A percentile compares a stretch with the other conserved stretches of the same genome.
Conservation (phyloP, 2,113 vertebrate species). For the Semicossyphus pulcher region DNA sequence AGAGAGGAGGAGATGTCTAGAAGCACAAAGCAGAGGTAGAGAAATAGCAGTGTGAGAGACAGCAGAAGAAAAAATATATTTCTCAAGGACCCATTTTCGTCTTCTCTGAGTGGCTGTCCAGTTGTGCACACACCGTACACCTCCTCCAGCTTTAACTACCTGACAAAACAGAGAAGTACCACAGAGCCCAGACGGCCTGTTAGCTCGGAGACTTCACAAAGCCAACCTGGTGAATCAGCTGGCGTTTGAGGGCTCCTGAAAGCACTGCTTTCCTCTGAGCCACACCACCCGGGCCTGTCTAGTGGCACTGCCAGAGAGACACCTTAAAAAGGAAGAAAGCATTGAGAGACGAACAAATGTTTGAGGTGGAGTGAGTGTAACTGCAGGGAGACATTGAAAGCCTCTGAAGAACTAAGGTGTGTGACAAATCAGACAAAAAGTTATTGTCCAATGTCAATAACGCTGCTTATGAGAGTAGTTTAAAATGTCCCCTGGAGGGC, state of each 20-base stretch:
- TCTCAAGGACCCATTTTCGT: conserved; percentile 21
- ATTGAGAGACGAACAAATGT: conserved; percentile 5
- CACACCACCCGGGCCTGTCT: conserved; percentile 37
- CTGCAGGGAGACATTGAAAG: not conserved
- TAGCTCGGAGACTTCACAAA: conserved; percentile 42
- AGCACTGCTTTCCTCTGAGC: conserved; percentile 38
- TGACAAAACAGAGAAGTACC: conserved; percentile 53
- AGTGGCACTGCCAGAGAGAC: conserved; percentile 13
- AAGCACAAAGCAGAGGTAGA: conserved; percentile 18
- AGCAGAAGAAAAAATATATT: conserved; percentile 8
- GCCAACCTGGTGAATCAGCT: conserved; percentile 27
- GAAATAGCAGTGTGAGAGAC: conserved; percentile 28
- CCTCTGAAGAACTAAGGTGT: not conserved
- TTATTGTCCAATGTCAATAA: too few species aligned
- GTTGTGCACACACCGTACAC: conserved; percentile 29
- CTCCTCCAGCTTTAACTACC: conserved; percentile 54
- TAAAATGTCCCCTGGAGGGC: too few species aligned
- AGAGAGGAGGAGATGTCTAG: conserved; percentile 17
- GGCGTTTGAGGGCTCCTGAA: conserved; percentile 35
- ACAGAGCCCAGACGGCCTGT: conserved; percentile 26
- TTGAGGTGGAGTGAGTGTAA: not conserved
- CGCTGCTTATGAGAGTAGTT: too few species aligned
- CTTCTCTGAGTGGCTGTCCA: conserved; percentile 34
- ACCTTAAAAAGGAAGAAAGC: not conserved
- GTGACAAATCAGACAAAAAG: too few species aligned